Base-by-base conservation (phyloP, 1,140 invertebrate species). In the Muscidifurax raptorellus region DNA sequence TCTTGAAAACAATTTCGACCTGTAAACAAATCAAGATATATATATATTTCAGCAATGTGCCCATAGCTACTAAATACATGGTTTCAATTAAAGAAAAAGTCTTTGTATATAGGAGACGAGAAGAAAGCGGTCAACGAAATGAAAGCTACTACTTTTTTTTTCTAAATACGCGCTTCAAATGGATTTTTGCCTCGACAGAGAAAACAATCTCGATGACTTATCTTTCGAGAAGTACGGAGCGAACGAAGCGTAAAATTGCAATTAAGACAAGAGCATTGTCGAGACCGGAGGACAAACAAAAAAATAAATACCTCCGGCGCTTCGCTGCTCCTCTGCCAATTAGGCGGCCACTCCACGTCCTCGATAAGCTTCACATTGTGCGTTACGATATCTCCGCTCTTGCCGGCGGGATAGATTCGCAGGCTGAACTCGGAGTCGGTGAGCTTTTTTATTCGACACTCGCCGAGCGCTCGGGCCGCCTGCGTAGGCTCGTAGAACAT, bases 271-370 rank as follows among this genome's bases (percentile, higher is more conserved):
- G 30, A 72, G 12, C 32, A 27, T 28, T 67, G 66, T 67, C 66
- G 25, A 30, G 10, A 3, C 10, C n/a, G n/a, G n/a, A 28, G 25
- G 12, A 22, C 0, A 10, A n/a, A 44, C 7, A 77, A 15, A 30
- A 66, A 69, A 27, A 47, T 67, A 67, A 44, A 59, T 86, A 92
- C 91, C 90, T 91, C 88, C 71, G 86, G 88, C 22, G 85, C 87
- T 47, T 92, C 90, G 22, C 80, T 89, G 86, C 88, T 90, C 79
- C 86, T 90, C 36, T 85, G 86, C 86, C 85, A 91, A 12, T 66
- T 86, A 5, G 92, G 92, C 75, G 92, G 92, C 92, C 92, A 93
- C 30, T 92, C 88, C 1, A 93, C 83, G 27, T 87, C 88, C 0
- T 32, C 89, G 6, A 25, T 80, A 30, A 93, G 88, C 79, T 92